Base-by-base conservation (phyloP, 2,888 invertebrate genomes). In the Rambutsinella grinnellia region DNA sequence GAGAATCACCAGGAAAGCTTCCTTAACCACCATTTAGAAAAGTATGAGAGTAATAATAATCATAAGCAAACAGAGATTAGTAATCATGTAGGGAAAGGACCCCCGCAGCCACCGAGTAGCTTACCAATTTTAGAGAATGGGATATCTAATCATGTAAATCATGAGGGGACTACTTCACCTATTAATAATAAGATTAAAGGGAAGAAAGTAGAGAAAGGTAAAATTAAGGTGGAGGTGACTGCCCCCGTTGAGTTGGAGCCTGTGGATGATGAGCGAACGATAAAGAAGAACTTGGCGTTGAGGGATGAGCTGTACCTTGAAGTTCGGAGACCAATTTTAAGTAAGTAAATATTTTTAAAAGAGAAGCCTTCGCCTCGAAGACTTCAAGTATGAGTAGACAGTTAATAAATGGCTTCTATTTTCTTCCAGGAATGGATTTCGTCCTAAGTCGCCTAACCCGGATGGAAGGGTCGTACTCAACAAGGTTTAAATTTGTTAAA, bases 261-360 rank as follows among this genome's bases (percentile, higher is more conserved):
- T 17, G 53, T 77, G 47, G 81, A 82, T 53, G 81, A 82, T 53
- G 84, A 83, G 56, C 69, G 58, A 23, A 76, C 82, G 5, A 65
- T 68, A 5, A 67, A 76, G 26, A 79, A 81, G 26, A 84, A 84
- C 65, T 65, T 84, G 17, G 60, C 79, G n/a, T 56, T 84, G 10
- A 78, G 83, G 54, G 76, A 75, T 53, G 79, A 82, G 49, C 63
- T 84, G 24, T 77, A 78, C 74, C 79, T 76, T 66, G 84, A 82
- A 83, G 83, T 84, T 23, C 76, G 83, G 19, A 79, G 84, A 49
- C 84, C 84, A 23, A 78, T 80, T 28, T 60, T 84, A 63, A 77
- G 83, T 83, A 81, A 74, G 82, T 79, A 36, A 36, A 36, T 36
- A 21, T 8, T 21, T 23, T 21, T 56, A 21, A 15, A 10, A 8